Evolutionary conservation across 2,888 invertebrate species (phyloP).

Genomic region (Papilio demoleus): DNA sequence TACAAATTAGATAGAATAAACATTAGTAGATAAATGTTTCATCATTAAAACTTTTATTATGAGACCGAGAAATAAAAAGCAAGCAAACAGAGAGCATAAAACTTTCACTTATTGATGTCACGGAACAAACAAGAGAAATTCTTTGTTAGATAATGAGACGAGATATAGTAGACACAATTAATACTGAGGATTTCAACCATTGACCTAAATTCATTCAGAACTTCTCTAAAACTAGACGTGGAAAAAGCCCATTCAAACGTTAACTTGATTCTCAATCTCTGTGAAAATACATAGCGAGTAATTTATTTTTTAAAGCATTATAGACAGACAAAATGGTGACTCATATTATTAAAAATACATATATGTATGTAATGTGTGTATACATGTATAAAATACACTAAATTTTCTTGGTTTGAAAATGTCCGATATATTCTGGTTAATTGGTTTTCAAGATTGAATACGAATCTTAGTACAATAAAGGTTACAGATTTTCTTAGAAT

Average conservation of each 20-base stretch:
- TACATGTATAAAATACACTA: too few relatives aligned
- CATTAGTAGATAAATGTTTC: neutral
- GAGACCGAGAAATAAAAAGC: neutral
- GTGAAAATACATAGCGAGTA: too few relatives aligned
- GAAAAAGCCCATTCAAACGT: neutral
- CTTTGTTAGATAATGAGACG: constrained; percentile 11
- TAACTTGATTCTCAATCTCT: too few relatives aligned
- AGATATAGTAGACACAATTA: neutral
- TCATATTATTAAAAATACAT: too few relatives aligned
- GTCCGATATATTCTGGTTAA: neutral
- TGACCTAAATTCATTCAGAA: neutral
- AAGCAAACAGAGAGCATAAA: constrained; percentile 5
- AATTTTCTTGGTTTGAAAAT: neutral
- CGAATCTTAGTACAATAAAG: neutral
- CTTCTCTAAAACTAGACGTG: neutral
- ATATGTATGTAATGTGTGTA: too few relatives aligned
- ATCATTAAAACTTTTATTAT: constrained; percentile 7
- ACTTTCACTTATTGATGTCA: constrained; percentile 8
- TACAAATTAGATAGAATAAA: neutral
- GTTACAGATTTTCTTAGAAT: neutral
- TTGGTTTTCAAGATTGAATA: neutral
- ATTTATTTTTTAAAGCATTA: too few relatives aligned
- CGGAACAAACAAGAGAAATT: constrained; percentile 8
- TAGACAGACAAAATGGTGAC: too few relatives aligned
- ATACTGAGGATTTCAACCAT: neutral